phyloP scores from a whole-genome alignment of 2,113 vertebrate genomes.

The Mixornis gularis region DNA sequence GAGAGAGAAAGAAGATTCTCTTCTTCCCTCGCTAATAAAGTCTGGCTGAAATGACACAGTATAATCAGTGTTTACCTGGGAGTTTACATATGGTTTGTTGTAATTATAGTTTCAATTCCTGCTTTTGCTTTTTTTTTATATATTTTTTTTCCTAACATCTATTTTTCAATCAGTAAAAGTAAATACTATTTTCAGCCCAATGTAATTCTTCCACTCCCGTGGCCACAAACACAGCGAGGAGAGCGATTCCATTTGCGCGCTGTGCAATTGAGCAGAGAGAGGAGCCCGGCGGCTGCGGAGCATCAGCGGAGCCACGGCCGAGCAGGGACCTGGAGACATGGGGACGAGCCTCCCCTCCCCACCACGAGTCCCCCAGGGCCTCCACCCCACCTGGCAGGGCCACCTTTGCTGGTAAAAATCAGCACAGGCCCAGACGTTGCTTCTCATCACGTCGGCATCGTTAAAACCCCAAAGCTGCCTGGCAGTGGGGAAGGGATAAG shows the following conservation, averaged over 20 bases:
- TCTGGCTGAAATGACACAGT: conserved; percentile 66
- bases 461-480: conserved; percentile 36
- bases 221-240: conserved; percentile 58
- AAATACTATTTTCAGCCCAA: conserved; percentile 69
- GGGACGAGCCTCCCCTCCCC: neutral
- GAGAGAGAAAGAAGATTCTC: conserved; percentile 25
- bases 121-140: conserved; percentile 29
- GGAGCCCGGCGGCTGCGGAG: conserved; percentile 36
- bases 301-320: conserved; percentile 3
- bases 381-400: neutral
- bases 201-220: conserved; percentile 69
- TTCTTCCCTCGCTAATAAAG: conserved; percentile 56
- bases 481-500: conserved; percentile 25
- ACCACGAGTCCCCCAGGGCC: neutral
- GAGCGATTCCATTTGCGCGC: conserved; percentile 52
- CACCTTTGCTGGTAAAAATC: neutral
- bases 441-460: neutral
- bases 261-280: conserved; percentile 67
- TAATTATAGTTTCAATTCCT: conserved; percentile 71
- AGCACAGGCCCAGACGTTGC: neutral
- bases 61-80: conserved; percentile 70
- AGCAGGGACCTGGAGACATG: neutral
- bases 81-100: conserved; percentile 70
- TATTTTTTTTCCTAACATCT: conserved; percentile 62
- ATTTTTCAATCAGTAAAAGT: conserved; percentile 70